Conservation (phyloP, 1,140 invertebrate genomes). For the Onthophagus taurus region DNA sequence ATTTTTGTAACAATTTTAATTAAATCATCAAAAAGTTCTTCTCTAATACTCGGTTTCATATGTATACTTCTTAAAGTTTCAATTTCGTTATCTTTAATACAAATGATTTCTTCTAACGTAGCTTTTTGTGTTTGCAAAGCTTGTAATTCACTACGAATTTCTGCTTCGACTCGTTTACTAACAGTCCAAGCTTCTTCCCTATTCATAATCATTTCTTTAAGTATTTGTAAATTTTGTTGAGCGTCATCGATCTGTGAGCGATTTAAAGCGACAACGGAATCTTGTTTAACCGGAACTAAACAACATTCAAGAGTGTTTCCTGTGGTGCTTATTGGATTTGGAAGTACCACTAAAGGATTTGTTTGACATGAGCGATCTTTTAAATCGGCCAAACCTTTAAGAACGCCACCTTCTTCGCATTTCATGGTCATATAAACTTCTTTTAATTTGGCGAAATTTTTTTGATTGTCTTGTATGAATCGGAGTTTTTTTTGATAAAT, state of each 20-base stretch:
- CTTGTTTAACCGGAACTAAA: background rate
- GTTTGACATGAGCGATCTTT: background rate
- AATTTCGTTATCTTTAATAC: slow-evolving; percentile 7
- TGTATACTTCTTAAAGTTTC: slow-evolving; percentile 1
- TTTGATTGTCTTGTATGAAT: slow-evolving; percentile 10
- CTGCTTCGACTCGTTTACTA: background rate
- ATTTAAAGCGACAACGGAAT: slow-evolving; percentile 2
- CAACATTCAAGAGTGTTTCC: slow-evolving; percentile 3
- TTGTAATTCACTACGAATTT: background rate
- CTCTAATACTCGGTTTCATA: slow-evolving; percentile 4
- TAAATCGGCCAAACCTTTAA: background rate
- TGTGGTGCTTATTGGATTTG: no score
- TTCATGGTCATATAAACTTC: slow-evolving; percentile 7
- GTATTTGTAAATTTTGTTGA: slow-evolving; percentile 1
- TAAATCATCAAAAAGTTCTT: background rate
- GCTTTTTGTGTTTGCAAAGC: background rate
- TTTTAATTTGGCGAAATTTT: slow-evolving; percentile 7
- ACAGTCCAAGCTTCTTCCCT: slow-evolving; percentile 2
- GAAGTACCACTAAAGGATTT: background rate
- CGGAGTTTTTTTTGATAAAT: slow-evolving; percentile 8
- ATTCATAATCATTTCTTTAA: slow-evolving; percentile 7
- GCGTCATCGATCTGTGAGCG: slow-evolving; percentile 4
- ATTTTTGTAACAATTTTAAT: background rate
- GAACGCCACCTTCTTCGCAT: background rate
- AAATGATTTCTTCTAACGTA: background rate